Evolutionary conservation across 1,140 invertebrate species (phyloP).

Genomic region (Trigoniulus corallinus): DNA sequence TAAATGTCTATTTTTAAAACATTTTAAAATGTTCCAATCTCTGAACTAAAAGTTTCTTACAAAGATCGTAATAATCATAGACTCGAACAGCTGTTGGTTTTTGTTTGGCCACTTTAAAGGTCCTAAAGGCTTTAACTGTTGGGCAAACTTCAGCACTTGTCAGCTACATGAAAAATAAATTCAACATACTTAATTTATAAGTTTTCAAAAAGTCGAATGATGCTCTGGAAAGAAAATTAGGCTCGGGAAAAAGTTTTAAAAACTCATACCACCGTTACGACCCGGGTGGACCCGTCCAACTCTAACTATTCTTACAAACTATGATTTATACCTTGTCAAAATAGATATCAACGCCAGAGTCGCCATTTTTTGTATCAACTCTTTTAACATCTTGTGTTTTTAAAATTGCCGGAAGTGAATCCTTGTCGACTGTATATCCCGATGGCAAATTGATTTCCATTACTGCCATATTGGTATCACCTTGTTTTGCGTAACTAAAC

Average conservation of each 20-base stretch:
- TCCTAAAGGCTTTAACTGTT: slow-evolving; percentile 64
- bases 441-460: slow-evolving; percentile 73
- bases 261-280: too few relatives aligned
- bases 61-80: slow-evolving; percentile 83
- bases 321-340: slow-evolving; percentile 41
- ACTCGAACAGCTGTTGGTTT: slow-evolving; percentile 65
- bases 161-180: slow-evolving; percentile 30
- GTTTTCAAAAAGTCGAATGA: too few relatives aligned
- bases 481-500: slow-evolving; percentile 3
- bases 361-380: slow-evolving; percentile 55
- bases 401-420: slow-evolving; percentile 52
- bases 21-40: background rate
- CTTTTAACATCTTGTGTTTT: slow-evolving; percentile 50
- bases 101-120: slow-evolving; percentile 67
- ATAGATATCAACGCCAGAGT: slow-evolving; percentile 64
- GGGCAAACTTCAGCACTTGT: slow-evolving; percentile 56
- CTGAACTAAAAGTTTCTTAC: slow-evolving; percentile 35
- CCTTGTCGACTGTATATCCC: slow-evolving; percentile 62
- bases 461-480: slow-evolving; percentile 68
- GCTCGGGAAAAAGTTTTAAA: too few relatives aligned
- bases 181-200: background rate
- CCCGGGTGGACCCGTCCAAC: too few relatives aligned
- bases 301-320: background rate
- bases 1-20: background rate
- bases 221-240: too few relatives aligned